Evolutionary conservation across 1,140 invertebrate genomes (phyloP), one percentile per base, ranked within the genome.

Genomic region (Ephestia elutella): DNA sequence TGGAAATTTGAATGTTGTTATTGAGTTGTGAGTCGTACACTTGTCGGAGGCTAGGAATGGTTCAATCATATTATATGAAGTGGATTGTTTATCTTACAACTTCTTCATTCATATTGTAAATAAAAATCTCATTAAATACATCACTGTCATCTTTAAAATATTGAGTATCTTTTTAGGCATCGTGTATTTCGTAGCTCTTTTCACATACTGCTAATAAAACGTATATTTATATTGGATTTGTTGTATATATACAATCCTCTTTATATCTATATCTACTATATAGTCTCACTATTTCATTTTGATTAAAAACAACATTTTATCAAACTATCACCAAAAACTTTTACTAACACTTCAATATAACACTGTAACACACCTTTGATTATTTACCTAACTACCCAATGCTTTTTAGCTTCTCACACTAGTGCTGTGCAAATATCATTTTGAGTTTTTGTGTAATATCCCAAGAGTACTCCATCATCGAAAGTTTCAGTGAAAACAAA

Each of bases 381-480:
- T 57, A 57, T 49, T 56, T 59, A 55, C 49, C 28, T 25, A 56
- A 58, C 18, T 18, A 59, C 54, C 60, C 60, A 53, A 54, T 58
- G 76, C 76, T 81, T 81, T 55, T 81, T 81, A 76, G 78, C 76
- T 81, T 81, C 21, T 75, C 73, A 73, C 66, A 60, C 51, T 20
- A 54, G 55, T 62, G 67, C 59, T 66, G 71, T 49, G 48, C 28
- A 55, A 60, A 60, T 60, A 60, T 60, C 38, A 21, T 21, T 20
- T 5, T 50, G 11, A 18, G 9, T 49, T 10, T 32, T 32, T 32
- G 4, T 32, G 9, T 32, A 32, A 32, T 32, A 4, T 32, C 30
- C 11, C 4, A 32, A 8, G 1, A 10, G 30, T 7, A 25, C 21
- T 25, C 7, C 21, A 7, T 25, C 7, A 25, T 25, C 7, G 21